Evolutionary conservation across 2,797 vertebrate species (phyloP), one percentile per base, ranked within the genome.

Genomic region (Taenioides sp.): DNA sequence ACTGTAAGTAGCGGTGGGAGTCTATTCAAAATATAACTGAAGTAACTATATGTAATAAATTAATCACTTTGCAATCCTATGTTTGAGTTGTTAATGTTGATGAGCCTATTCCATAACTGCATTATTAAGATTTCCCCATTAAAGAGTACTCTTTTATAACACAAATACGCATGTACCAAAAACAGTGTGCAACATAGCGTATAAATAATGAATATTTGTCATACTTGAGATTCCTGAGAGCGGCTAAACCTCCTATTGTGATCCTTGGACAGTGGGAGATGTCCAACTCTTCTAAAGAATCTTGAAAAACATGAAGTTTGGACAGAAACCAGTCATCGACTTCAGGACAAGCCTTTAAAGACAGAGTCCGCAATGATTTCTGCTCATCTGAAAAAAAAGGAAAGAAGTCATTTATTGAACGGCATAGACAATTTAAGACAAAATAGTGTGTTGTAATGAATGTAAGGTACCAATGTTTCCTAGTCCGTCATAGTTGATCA

Each of bases 241-340:
- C 90, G 50, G 92, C 89, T 4, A 98, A 89, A 17, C 96, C 97
- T 1, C 94, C 91, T 40, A 89, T 91, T 0, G 95, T 95, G 77
- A 98, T 72, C 0, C 0, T 81, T 50, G 94, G 91, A 61, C 96
- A 98, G 7, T 93, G 90, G 0, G 96, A 95, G 73, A 98, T 86
- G 2, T 92, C 92, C 58, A 98, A 90, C 47, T 96, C 94, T 77
- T 93, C 83, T 70, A 98, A 77, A 0, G 87, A 93, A 70, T 85
- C 80, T 18, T 91, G 79, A 27, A 97, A 94, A 0, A 84, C 4
- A 11, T 97, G 82, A 57, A 98, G 92, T 17, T 89, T 89, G 34
- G 89, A 79, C 34, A 98, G 87, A 67, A 93, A 93, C 96, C 97
- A 98, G 89, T 96, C 94, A 0, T 96, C 95, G 11, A 98, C 75